Evolutionary conservation across 2,888 invertebrate genomes (phyloP).

Genomic region (Agonopterix heracliana): DNA sequence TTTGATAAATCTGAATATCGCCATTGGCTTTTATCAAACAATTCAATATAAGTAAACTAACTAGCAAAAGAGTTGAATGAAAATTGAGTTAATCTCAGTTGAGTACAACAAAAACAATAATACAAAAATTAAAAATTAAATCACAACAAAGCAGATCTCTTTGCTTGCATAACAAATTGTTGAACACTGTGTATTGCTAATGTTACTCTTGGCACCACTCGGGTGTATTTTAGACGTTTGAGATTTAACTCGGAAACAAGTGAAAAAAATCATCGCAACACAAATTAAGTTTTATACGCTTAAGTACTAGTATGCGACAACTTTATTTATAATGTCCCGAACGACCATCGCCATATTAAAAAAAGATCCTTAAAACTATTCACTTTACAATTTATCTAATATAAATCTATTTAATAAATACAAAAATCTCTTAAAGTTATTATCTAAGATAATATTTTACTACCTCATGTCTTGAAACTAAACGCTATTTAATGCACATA

Average conservation of each 20-base stretch:
- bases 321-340: slow-evolving; percentile 46
- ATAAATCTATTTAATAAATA: slow-evolving; percentile 76
- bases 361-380: slow-evolving; percentile 62
- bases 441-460: slow-evolving; percentile 73
- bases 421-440: slow-evolving; percentile 71
- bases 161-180: slow-evolving; percentile 29
- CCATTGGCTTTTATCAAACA: slow-evolving; percentile 35
- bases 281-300: slow-evolving; percentile 58
- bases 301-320: slow-evolving; percentile 63
- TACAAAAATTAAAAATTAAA: slow-evolving; percentile 51
- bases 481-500: slow-evolving; percentile 67
- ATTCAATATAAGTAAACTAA: slow-evolving; percentile 40
- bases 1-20: slow-evolving; percentile 42
- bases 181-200: slow-evolving; percentile 19
- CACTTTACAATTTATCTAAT: slow-evolving; percentile 75
- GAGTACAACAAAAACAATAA: slow-evolving; percentile 70
- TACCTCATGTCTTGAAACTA: slow-evolving; percentile 72
- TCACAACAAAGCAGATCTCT: slow-evolving; percentile 68
- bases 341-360: slow-evolving; percentile 71
- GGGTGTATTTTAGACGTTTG: not conserved
- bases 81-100: slow-evolving; percentile 64
- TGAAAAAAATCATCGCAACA: slow-evolving; percentile 6
- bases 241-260: slow-evolving; percentile 1
- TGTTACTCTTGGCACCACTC: not conserved
- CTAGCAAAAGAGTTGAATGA: slow-evolving; percentile 44